Percentiles rank a stretch among this genome's conserved stretches.
Evolutionary conservation across 2,797 vertebrate genomes (phyloP).

Genomic region (Xyrichtys novacula): DNA sequence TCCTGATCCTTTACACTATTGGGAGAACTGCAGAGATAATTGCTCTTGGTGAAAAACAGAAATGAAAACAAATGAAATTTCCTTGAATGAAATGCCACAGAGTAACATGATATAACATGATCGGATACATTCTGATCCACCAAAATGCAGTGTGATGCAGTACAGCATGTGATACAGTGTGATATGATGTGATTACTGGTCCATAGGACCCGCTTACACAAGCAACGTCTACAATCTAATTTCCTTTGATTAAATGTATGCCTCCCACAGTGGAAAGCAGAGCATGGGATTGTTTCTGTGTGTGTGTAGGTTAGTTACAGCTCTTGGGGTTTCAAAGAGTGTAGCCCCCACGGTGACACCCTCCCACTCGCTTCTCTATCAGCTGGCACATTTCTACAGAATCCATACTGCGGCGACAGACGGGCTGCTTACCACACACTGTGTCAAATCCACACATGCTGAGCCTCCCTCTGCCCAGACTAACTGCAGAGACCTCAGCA

Average conservation of each 20-base stretch:
- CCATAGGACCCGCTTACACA: slow-evolving; percentile 44
- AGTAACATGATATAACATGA: slow-evolving; percentile 52
- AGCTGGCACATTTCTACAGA: slow-evolving; percentile 52
- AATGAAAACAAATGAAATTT: slow-evolving; percentile 26
- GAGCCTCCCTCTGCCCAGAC: slow-evolving; percentile 45
- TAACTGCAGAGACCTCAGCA: slow-evolving; percentile 41
- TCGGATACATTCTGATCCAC: slow-evolving; percentile 40
- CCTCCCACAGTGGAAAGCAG: slow-evolving; percentile 56
- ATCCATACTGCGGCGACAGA: slow-evolving; percentile 49
- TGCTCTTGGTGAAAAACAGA: background rate
- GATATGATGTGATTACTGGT: slow-evolving; percentile 59
- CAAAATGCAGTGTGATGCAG: slow-evolving; percentile 47
- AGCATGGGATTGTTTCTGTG: slow-evolving; percentile 34
- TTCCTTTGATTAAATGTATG: slow-evolving; percentile 73
- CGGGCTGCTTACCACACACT: slow-evolving; percentile 53
- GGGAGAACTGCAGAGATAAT: slow-evolving; percentile 7
- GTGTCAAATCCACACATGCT: slow-evolving; percentile 53
- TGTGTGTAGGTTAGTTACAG: slow-evolving; percentile 45
- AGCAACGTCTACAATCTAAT: slow-evolving; percentile 65
- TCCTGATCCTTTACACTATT: background rate
- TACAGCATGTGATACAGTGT: slow-evolving; percentile 40
- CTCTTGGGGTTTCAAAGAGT: slow-evolving; percentile 52
- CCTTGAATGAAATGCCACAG: slow-evolving; percentile 25
- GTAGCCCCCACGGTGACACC: slow-evolving; percentile 50
- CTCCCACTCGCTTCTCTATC: slow-evolving; percentile 48